Evolutionary conservation across 2,113 vertebrate species (phyloP), one percentile per base, ranked within the genome.

Genomic region (Ardeotis arabs): DNA sequence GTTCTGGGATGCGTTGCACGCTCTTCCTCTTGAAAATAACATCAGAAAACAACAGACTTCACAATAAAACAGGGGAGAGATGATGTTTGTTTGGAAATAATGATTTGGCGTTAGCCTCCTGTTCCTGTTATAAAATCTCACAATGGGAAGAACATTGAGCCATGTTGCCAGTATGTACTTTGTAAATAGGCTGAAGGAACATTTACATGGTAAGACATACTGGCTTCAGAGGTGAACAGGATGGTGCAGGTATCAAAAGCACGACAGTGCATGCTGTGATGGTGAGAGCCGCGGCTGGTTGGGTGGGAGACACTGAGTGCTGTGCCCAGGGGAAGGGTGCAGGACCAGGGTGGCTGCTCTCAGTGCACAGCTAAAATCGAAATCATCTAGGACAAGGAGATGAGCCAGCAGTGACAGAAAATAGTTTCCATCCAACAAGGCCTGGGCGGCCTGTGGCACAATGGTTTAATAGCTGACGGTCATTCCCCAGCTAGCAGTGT

Each of bases 11-110:
- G 72, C 0, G 1, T 73, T 91, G 67, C 53, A 64, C 0, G 2
- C 45, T 81, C 49, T 74, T 91, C 39, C 45, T 84, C 64, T 73
- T 89, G 84, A 94, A 89, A 94, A 52, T 59, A 90, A 39, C 25
- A 53, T 82, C 58, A 45, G 44, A 84, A 96, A 93, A 31, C 50
- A 88, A 16, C 58, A 81, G 73, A 35, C 19, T 90, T 93, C 9
- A 4, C 56, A 39, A 59, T 90, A 94, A 87, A 90, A 83, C 21
- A 62, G n/a, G 23, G 22, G 25, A 80, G 66, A 89, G 53, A 55
- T 66, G 29, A 55, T 79, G 44, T 83, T 79, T 82, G 21, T 79
- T 88, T 87, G 60, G 68, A 93, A 92, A 67, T 60, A 75, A 64
- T 3, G 0, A 47, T 83, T 81, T 87, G 59, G 58, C 31, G 28